Base-by-base conservation (phyloP, 2,888 invertebrate species). In the Bellardia bayeri region DNA sequence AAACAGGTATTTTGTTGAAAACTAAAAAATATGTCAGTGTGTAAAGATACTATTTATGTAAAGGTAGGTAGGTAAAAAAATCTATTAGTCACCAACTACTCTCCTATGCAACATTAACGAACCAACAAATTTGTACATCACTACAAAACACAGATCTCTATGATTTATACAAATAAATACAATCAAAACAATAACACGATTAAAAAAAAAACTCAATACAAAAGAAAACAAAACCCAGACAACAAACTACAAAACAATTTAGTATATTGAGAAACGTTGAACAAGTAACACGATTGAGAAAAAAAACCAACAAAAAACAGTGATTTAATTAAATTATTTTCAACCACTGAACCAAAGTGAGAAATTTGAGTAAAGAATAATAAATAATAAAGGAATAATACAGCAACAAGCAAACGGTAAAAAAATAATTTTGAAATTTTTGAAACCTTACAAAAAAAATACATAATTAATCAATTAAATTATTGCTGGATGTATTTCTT, bases 251-350 rank as follows among this genome's bases (percentile, higher is more conserved):
- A 81, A 82, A 63, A 54, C 80, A 89, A 85, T 89, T 91, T 90
- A 91, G 91, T 91, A 90, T 89, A 87, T 89, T 89, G 85, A 88
- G 89, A 89, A 89, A 89, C 91, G 90, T 91, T 89, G 90, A 85
- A 86, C 90, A 90, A 88, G 88, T 88, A 89, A 89, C 89, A 91
- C 74, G 82, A 85, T 37, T 56, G 66, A 68, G 66, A 84, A 3
- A 63, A 9, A 58, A 82, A 85, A 33, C 11, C 13, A 74, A 72
- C 75, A 71, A 66, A 84, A 49, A 81, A 79, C 83, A 45, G 42
- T 51, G 42, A 81, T 58, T 85, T 37, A 78, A 42, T 66, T 51
- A 9, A 61, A 49, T 49, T 61, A 58, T 33, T 66, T 42, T 37
- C 11, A 45, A 30, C 13, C 30, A 30, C 58, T 9, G 30, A 58